phyloP scores from a whole-genome alignment of 35 echinoderm and acorn worm genomes.

The Anneissia japonica region DNA sequence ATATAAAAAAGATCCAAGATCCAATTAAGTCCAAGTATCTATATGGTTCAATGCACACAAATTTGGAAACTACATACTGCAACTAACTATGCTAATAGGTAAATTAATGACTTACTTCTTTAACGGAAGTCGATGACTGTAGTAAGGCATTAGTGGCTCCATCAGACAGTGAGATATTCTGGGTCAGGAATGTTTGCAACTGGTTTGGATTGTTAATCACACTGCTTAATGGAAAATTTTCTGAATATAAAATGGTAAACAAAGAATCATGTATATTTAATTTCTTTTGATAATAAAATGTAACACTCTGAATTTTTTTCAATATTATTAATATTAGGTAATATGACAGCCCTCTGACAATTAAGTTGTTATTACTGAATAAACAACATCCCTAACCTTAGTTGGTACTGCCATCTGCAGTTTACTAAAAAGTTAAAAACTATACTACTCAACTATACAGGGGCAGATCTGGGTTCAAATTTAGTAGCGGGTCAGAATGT shows the following conservation, averaged over 20 bases:
- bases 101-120: neutral
- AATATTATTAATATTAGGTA: too few species aligned
- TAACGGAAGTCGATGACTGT: neutral
- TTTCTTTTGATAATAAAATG: too few species aligned
- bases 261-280: neutral
- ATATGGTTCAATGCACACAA: too few species aligned
- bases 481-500: too few species aligned
- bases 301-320: too few species aligned
- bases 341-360: too few species aligned
- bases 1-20: neutral
- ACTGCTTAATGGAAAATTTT: neutral
- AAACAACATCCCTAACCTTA: too few species aligned
- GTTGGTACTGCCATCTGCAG: too few species aligned
- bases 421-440: too few species aligned
- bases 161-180: conserved; percentile 14
- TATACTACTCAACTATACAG: too few species aligned
- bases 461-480: too few species aligned
- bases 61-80: neutral
- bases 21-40: neutral
- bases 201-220: neutral
- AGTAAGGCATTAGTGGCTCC: neutral
- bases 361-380: too few species aligned
- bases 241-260: neutral
- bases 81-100: neutral
- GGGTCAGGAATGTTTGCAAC: neutral